Base-by-base conservation (phyloP, 2,797 vertebrate species). In the Lycodopsis pacificus region DNA sequence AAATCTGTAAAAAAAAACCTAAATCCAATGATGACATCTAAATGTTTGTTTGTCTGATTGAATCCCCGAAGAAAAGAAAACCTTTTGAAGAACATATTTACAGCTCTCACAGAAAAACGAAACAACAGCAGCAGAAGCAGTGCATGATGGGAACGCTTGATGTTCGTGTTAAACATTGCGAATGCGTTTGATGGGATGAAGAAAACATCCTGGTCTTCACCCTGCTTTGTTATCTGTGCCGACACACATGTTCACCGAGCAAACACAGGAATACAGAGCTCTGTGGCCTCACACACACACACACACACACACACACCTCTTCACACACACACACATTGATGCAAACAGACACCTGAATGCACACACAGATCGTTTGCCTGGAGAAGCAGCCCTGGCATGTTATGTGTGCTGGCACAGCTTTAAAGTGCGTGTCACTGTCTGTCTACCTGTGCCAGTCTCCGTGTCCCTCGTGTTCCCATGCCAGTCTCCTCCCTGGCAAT, bases 361-460 rank as follows among this genome's bases (percentile, higher is more conserved):
- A 68, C 64, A 56, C 57, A 36, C 66, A 72, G 48, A 77, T 76
- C 57, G 34, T 77, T 27, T 70, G 79, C 83, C 80, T 76, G 84
- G 74, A 74, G 13, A 38, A 38, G 22, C 57, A 71, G 82, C 76
- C 65, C 77, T 88, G 91, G 84, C 90, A 44, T 73, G 85, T 77
- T 65, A 7, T 77, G 75, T 73, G 66, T 77, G 77, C 82, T 90
- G 88, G 91, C 90, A 17, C 19, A 0, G 74, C 83, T 90, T 86
- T 79, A 88, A 89, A 89, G 89, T 88, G 87, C 59, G 15, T 89
- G 86, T 86, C 82, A 78, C 48, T 54, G 79, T 85, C 65, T 84
- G 80, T 87, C 25, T 82, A 85, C 84, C 89, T 88, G 89, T 71
- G 88, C 91, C 92, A 90, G 89, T 66, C 91, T 78, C 77, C 81